These are phyloP conservation scores for Aphelenchoides fujianensis DNA, from an alignment of 1,140 invertebrate genomes.

Conservation along the genomic window DNA sequence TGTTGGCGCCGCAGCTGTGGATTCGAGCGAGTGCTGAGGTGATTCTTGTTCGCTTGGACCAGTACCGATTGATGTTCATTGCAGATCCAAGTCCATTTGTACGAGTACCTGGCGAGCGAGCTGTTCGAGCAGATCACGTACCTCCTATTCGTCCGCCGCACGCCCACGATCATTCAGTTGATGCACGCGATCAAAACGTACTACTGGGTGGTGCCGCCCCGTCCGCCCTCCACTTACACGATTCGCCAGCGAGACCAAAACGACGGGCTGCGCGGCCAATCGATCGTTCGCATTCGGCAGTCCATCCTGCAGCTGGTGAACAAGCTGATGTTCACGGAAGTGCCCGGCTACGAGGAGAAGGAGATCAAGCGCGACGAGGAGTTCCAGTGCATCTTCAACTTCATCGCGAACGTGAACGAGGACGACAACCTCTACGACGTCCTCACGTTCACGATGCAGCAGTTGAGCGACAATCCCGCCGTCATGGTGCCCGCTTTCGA, in stretches of 20 bases:
- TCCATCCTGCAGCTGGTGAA: constrained; percentile 50
- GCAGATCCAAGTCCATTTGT: constrained; percentile 81
- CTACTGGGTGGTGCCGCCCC: constrained; percentile 95
- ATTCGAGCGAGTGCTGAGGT: constrained; percentile 74
- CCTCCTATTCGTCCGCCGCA: constrained; percentile 89
- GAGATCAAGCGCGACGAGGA: constrained; percentile 82
- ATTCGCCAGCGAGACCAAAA: constrained; percentile 80
- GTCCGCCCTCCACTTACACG: constrained; percentile 73
- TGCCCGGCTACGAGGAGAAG: constrained; percentile 31
- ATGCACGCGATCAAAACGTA: constrained; percentile 98
- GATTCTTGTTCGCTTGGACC: constrained; percentile 26
- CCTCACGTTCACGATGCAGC: constrained; percentile 86
- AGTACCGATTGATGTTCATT: constrained; percentile 15
- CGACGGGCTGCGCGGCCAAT: constrained; percentile 74
- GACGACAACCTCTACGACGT: constrained; percentile 98
- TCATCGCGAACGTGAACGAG: constrained; percentile 92
- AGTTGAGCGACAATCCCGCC: constrained; percentile 95
- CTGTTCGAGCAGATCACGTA: constrained; percentile 95
- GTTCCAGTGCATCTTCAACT: constrained; percentile 94
- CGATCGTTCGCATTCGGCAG: constrained; percentile 48
- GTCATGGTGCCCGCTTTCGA: constrained; percentile 88
- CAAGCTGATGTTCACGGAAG: constrained; percentile 38
- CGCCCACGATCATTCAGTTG: constrained; percentile 93
- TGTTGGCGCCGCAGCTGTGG: constrained; percentile 98
- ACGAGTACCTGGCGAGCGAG: constrained; percentile 93